Evolutionary conservation across 2,797 vertebrate species (phyloP).

Genomic region (Lepus townsendii): DNA sequence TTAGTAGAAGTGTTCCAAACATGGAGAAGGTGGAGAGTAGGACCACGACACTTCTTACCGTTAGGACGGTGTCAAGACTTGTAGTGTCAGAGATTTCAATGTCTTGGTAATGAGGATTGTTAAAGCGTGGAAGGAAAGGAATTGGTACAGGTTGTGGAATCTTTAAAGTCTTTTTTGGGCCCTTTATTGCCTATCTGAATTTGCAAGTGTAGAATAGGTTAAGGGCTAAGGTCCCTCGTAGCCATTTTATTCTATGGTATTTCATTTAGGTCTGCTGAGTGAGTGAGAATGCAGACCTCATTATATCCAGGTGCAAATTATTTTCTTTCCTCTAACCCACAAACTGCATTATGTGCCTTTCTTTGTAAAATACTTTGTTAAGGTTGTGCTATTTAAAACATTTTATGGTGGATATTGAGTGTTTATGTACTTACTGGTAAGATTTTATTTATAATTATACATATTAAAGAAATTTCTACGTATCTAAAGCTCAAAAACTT

Average conservation of each 20-base stretch:
- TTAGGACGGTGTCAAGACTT: slow-evolving; percentile 25
- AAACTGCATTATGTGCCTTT: slow-evolving; percentile 70
- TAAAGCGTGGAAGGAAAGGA: slow-evolving; percentile 53
- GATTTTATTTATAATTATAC: slow-evolving; percentile 74
- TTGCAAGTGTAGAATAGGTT: slow-evolving; percentile 69
- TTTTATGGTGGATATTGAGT: slow-evolving; percentile 63
- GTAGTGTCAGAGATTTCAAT: slow-evolving; percentile 35
- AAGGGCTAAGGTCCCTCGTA: slow-evolving; percentile 48
- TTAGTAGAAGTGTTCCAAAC: slow-evolving; percentile 66
- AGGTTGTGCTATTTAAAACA: slow-evolving; percentile 71
- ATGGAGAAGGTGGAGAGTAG: neutral
- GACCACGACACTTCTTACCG: neutral
- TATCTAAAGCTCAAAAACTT: slow-evolving; percentile 69
- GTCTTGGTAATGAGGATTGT: slow-evolving; percentile 62
- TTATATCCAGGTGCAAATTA: slow-evolving; percentile 67
- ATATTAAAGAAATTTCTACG: slow-evolving; percentile 70
- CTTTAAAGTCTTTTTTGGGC: slow-evolving; percentile 54
- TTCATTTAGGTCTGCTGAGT: slow-evolving; percentile 67
- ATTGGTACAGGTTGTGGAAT: slow-evolving; percentile 55
- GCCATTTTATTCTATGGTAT: slow-evolving; percentile 29
- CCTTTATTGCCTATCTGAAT: slow-evolving; percentile 55
- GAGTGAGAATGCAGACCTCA: slow-evolving; percentile 61
- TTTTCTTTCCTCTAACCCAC: slow-evolving; percentile 64
- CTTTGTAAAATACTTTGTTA: slow-evolving; percentile 76
- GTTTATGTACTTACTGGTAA: slow-evolving; percentile 75